Percentiles rank a stretch among this genome's conserved stretches.
phyloP scores from a whole-genome alignment of 2,113 vertebrate genomes.

The Poeciliopsis occidentalis region DNA sequence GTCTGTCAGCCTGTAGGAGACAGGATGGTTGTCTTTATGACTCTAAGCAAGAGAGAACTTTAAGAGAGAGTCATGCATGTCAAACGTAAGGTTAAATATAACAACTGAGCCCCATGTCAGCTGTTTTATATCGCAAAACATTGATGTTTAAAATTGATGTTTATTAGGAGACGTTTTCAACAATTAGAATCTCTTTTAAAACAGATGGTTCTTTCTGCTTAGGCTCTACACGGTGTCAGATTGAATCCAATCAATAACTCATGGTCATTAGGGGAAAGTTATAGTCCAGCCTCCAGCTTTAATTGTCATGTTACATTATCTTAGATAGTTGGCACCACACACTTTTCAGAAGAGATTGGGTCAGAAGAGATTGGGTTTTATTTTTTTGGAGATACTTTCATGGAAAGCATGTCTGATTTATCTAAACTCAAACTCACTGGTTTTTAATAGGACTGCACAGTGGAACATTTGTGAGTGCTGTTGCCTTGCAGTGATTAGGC shows the following conservation, averaged over 20 bases:
- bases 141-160: neutral
- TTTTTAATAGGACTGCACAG: neutral
- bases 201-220: conserved; percentile 35
- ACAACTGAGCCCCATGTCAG: neutral
- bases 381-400: neutral
- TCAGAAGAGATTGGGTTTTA: conserved; percentile 11
- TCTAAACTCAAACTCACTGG: conserved; percentile 10
- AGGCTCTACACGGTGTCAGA: conserved; percentile 43
- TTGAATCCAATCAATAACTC: conserved; percentile 37
- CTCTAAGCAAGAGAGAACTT: conserved; percentile 17
- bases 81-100: conserved; percentile 2
- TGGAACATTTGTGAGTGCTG: no score
- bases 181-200: conserved; percentile 11
- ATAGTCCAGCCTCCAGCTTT: conserved; percentile 37
- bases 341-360: conserved; percentile 18
- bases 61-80: neutral
- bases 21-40: conserved; percentile 1
- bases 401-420: neutral
- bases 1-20: conserved; percentile 6
- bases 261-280: conserved; percentile 36
- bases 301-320: conserved; percentile 44
- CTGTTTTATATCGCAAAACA: neutral
- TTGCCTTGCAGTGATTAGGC: no score
- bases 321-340: neutral
- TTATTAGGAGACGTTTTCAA: neutral